Conservation (phyloP, 2,797 vertebrate genomes). For the Myotis myotis region DNA sequence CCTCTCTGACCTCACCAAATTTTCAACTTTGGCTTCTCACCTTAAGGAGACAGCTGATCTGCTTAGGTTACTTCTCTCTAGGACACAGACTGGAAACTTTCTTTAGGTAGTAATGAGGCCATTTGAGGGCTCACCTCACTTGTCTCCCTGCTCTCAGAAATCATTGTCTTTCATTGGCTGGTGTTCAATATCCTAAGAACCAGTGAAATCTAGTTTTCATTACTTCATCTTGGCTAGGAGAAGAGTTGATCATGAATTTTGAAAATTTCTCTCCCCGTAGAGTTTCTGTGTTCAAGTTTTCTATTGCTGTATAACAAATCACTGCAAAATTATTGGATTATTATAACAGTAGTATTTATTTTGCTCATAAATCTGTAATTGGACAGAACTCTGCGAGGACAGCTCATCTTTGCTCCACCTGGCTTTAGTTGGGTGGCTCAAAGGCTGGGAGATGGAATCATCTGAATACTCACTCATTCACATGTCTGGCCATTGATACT, state of each 20-base stretch:
- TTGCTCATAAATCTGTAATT: not conserved
- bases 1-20: not conserved
- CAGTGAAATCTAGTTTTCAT: not conserved
- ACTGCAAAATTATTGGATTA: not conserved
- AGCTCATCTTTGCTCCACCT: not conserved
- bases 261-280: not conserved
- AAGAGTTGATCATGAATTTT: not conserved
- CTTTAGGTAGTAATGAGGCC: not conserved
- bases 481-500: not conserved
- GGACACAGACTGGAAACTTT: not conserved
- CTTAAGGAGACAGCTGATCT: not conserved
- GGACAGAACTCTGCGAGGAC: not conserved
- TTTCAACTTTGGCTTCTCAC: not conserved
- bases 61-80: not conserved
- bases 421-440: not conserved
- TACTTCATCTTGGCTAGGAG: conserved; percentile 2
- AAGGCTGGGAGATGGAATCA: not conserved
- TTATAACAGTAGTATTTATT: conserved; percentile 5
- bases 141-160: not conserved
- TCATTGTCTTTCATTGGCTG: not conserved
- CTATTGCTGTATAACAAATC: not conserved
- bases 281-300: conserved; percentile 12
- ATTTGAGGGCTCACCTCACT: not conserved
- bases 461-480: not conserved
- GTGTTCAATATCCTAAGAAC: not conserved